Conservation (phyloP, 1,140 invertebrate genomes). For the Aphelenchoides fujianensis region DNA sequence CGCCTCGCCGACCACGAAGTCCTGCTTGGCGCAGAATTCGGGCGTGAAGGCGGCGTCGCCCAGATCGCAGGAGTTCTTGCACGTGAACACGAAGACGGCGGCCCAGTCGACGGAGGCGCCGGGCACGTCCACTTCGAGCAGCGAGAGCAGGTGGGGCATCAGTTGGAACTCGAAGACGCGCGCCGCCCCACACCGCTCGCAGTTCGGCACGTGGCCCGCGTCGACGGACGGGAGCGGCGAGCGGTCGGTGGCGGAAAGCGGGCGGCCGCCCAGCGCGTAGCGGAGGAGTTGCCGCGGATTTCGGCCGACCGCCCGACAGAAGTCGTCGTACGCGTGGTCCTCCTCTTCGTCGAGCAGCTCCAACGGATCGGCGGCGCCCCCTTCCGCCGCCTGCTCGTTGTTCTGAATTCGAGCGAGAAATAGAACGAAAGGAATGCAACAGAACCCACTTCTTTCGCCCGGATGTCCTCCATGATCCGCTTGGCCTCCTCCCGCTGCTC, state of each 20-base stretch:
- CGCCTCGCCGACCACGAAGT: slow-evolving; percentile 66
- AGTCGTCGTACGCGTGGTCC: slow-evolving; percentile 17
- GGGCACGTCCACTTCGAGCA: slow-evolving; percentile 70
- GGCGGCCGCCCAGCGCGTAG: slow-evolving; percentile 69
- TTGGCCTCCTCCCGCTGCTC: background rate
- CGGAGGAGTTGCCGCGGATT: slow-evolving; percentile 13
- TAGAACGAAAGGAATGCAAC: slow-evolving; percentile 1
- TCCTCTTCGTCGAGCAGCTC: slow-evolving; percentile 21
- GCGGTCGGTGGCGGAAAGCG: slow-evolving; percentile 72
- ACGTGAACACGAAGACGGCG: slow-evolving; percentile 79
- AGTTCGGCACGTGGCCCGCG: slow-evolving; percentile 70
- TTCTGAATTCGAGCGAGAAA: slow-evolving; percentile 5
- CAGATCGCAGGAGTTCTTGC: slow-evolving; percentile 72
- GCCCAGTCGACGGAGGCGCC: slow-evolving; percentile 83
- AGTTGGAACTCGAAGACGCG: slow-evolving; percentile 89
- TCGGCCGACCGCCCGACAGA: background rate
- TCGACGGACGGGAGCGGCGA: slow-evolving; percentile 50
- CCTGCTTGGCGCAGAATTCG: slow-evolving; percentile 85
- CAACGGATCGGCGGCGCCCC: slow-evolving; percentile 2
- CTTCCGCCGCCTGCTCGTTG: slow-evolving; percentile 14
- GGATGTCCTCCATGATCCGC: slow-evolving; percentile 4
- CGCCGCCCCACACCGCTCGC: slow-evolving; percentile 72
- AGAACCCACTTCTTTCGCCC: slow-evolving; percentile 16
- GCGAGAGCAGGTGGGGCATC: slow-evolving; percentile 81
- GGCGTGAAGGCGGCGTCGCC: slow-evolving; percentile 70